Percentiles rank a stretch among this genome's conserved stretches.
These are phyloP conservation scores for Acipenser oxyrinchus DNA, from an alignment of 2,797 vertebrate species.

Conservation along the genomic window DNA sequence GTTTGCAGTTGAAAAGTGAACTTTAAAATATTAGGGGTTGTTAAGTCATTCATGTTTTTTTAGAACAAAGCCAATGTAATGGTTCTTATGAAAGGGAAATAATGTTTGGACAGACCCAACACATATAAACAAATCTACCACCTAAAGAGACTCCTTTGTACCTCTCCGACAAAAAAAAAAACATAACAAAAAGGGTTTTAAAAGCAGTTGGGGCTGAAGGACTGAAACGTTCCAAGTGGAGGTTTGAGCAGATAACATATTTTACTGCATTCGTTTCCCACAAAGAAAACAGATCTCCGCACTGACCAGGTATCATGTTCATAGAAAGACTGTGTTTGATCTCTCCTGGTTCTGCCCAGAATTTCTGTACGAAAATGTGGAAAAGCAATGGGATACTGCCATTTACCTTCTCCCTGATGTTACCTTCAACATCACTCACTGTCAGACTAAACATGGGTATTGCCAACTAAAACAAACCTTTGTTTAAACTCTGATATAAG, in stretches of 20 bases:
- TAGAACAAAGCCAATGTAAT: no score
- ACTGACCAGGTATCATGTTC: not conserved
- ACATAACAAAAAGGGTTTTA: no score
- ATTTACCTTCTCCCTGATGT: constrained; percentile 11
- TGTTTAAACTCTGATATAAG: constrained; percentile 18
- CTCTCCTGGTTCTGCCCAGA: not conserved
- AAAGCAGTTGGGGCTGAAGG: not conserved
- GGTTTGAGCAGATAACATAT: not conserved
- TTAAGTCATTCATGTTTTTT: no score
- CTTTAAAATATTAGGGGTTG: no score
- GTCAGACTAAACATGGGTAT: constrained; percentile 36
- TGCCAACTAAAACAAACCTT: constrained; percentile 39
- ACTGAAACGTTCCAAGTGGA: not conserved
- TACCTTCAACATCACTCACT: not conserved
- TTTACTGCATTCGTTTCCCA: not conserved
- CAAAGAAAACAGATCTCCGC: not conserved
- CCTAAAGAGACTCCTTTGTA: no score
- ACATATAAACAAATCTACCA: no score
- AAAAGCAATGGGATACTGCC: constrained; percentile 13
- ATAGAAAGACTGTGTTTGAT: constrained; percentile 3
- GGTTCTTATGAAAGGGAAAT: no score
- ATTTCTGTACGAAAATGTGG: not conserved
- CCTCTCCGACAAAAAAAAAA: no score
- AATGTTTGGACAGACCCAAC: no score
- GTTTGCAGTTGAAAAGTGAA: no score